Percentiles rank a stretch among this genome's conserved stretches.
phyloP scores from a whole-genome alignment of 1,140 invertebrate genomes.

The Sitodiplosis mosellana region DNA sequence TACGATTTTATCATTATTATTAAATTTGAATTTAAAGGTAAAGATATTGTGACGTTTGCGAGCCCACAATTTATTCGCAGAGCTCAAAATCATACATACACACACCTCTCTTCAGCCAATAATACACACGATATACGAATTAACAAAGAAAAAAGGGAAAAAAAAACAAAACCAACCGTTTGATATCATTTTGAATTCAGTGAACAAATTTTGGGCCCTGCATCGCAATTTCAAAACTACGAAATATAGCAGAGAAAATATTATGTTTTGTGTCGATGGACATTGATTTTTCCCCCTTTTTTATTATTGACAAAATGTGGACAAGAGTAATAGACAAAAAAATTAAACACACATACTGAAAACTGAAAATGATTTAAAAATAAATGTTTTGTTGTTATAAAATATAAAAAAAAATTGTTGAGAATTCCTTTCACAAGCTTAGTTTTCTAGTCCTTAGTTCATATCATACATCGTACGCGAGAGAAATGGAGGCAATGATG shows the following conservation, averaged over 20 bases:
- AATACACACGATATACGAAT: no score
- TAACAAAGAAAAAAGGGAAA: no score
- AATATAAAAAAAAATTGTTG: conserved; percentile 1
- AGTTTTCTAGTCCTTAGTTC: neutral
- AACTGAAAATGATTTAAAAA: conserved; percentile 14
- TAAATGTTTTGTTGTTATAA: conserved; percentile 9
- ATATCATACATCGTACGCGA: neutral
- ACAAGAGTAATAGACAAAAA: conserved; percentile 5
- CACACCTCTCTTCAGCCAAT: neutral
- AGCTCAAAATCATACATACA: neutral
- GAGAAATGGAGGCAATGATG: no score
- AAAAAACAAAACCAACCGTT: neutral
- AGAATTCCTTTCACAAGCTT: neutral
- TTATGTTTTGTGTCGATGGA: conserved; percentile 1
- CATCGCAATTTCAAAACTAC: no score
- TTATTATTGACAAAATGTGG: neutral
- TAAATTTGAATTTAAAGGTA: neutral
- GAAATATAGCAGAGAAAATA: neutral
- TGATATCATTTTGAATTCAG: no score
- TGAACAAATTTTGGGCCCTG: no score
- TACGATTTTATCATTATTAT: neutral
- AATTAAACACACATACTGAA: conserved; percentile 9
- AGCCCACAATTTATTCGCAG: neutral
- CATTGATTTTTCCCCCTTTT: neutral
- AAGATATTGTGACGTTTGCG: neutral